Evolutionary conservation across 2,797 vertebrate species (phyloP), one percentile per base, ranked within the genome.

Genomic region (Acrossocheilus fasciatus): DNA sequence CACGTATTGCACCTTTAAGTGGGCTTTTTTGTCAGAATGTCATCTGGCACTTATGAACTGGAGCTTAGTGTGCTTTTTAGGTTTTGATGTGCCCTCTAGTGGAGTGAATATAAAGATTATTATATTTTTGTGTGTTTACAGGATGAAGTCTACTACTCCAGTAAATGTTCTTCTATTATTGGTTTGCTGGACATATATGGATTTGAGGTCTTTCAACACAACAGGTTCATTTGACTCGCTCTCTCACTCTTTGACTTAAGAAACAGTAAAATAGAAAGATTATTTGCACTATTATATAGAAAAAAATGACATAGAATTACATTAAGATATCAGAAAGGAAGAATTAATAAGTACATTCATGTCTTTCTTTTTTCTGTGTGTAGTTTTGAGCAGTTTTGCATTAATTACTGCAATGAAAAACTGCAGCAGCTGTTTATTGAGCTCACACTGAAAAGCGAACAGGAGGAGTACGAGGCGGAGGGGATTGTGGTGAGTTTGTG

Each of bases 331-430:
- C 1, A 39, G 7, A 26, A 17, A 52, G 7, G 2, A 80, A 45
- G 15, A 26, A 34, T 43, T 52, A 50, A 17, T 68, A 4, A 17
- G 34, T n/a, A 10, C 4, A 66, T 69, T 20, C 17, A 30, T 84
- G 9, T 57, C 34, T 57, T 34, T 76, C 26, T 62, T 14, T 39
- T 54, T 11, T 82, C 59, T 87, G 41, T 26, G 34, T 41, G 2
- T 88, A 99, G 98, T 92, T 99, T 99, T 91, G 98, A 99, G 94
- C 98, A 99, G 94, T 99, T 99, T 93, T 99, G 98, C 91, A 99
- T 99, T 92, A 99, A 99, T 93, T 99, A 99, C 92, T 99, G 98
- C 95, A 99, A 98, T 0, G 98, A 99, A 94, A 99, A 99, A 92
- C 97, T 99, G 17, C 98, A 99, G 93, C 98, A 99, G 91, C 96